Evolutionary conservation across 2,888 invertebrate species (phyloP).

Genomic region (Lithophane semibrunnea): DNA sequence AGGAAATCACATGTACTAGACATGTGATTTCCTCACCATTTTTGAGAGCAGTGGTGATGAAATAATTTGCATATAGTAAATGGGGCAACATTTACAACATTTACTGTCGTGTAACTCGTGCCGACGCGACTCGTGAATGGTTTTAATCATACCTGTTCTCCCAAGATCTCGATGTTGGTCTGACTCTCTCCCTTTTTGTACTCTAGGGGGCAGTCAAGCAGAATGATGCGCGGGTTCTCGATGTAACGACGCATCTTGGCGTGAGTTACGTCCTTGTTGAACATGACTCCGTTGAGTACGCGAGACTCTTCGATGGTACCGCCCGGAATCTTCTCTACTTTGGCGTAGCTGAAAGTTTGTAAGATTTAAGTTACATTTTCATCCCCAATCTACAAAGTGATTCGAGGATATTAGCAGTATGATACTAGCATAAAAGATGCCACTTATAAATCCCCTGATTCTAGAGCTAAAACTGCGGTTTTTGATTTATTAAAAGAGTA

Average conservation of each 20-base stretch:
- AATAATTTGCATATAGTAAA: no score
- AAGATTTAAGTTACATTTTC: no score
- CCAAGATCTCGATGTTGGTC: constrained; percentile 98
- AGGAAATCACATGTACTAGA: no score
- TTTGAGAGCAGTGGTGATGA: no score
- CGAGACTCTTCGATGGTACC: constrained; percentile 98
- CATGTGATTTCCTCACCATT: no score
- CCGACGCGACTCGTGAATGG: not conserved
- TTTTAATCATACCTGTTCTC: constrained; percentile 92
- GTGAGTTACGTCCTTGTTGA: constrained; percentile 99
- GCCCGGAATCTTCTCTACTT: constrained; percentile 98
- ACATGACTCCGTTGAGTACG: constrained; percentile 98
- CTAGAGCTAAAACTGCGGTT: no score
- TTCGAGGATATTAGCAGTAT: not conserved
- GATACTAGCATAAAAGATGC: no score
- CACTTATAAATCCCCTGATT: no score
- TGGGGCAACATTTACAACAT: no score
- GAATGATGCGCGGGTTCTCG: constrained; percentile 98
- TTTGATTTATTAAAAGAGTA: no score
- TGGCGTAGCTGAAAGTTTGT: constrained; percentile 93
- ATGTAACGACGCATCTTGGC: constrained; percentile 98
- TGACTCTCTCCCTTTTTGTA: constrained; percentile 99
- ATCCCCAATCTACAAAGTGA: not conserved
- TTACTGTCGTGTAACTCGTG: not conserved
- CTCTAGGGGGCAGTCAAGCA: constrained; percentile 98